Conservation (phyloP, 2,113 vertebrate species). For the Neolamprologus hecqui region DNA sequence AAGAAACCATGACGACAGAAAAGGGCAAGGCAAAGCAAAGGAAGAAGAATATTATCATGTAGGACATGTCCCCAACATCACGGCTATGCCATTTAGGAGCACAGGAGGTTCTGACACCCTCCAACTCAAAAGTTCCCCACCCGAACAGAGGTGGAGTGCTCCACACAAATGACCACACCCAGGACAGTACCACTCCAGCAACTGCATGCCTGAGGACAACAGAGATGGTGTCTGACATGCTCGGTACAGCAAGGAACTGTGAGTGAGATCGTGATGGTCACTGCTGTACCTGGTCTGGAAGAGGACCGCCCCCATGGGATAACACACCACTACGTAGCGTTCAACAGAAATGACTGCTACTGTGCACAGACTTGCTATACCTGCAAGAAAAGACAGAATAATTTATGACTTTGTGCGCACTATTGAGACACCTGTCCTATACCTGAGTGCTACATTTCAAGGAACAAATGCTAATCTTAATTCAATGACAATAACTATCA, state of each 20-base stretch:
- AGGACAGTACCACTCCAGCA: slow-evolving; percentile 59
- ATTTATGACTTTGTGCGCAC: not conserved
- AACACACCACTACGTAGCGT: slow-evolving; percentile 68
- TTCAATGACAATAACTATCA: not conserved
- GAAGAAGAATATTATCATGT: slow-evolving; percentile 66
- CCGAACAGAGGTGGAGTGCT: slow-evolving; percentile 74
- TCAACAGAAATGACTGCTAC: slow-evolving; percentile 72
- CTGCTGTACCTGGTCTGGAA: slow-evolving; percentile 59
- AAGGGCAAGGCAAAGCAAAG: slow-evolving; percentile 73
- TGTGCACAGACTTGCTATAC: slow-evolving; percentile 70
- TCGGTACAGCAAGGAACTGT: not conserved
- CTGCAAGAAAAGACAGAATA: slow-evolving; percentile 15
- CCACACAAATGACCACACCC: slow-evolving; percentile 77
- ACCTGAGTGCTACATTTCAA: not conserved
- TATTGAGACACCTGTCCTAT: not conserved
- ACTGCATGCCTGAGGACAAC: slow-evolving; percentile 55
- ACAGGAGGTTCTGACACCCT: slow-evolving; percentile 67
- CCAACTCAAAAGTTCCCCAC: slow-evolving; percentile 73
- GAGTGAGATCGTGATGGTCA: not conserved
- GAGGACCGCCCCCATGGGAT: slow-evolving; percentile 58
- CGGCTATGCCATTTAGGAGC: slow-evolving; percentile 70
- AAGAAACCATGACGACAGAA: slow-evolving; percentile 58
- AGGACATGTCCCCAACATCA: slow-evolving; percentile 67
- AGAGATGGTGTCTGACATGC: not conserved
- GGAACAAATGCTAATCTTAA: not conserved